A percentile compares a stretch with the other conserved stretches of the same genome.
phyloP scores from a whole-genome alignment of 1,140 invertebrate genomes.

The Planococcus citri region DNA sequence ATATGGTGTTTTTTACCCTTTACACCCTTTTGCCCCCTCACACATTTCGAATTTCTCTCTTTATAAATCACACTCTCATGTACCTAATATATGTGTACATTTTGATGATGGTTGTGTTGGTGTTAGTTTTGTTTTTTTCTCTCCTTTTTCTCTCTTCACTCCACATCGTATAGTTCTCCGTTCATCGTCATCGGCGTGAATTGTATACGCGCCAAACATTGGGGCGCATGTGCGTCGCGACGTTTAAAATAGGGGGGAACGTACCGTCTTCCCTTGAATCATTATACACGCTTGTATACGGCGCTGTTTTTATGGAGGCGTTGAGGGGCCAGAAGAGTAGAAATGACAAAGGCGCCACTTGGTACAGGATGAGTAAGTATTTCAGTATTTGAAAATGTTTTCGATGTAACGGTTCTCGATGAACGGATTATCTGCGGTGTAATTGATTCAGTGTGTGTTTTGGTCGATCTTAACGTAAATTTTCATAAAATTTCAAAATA shows the following conservation, averaged over 20 bases:
- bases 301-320: neutral
- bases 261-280: conserved; percentile 13
- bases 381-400: conserved; percentile 19
- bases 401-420: conserved; percentile 4
- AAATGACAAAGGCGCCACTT: conserved; percentile 19
- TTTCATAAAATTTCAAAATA: no score
- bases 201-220: neutral
- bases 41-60: no score
- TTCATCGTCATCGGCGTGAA: no score
- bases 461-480: neutral
- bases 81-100: no score
- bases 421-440: neutral
- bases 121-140: neutral
- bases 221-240: conserved; percentile 16
- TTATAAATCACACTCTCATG: no score
- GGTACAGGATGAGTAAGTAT: conserved; percentile 10
- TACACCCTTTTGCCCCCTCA: no score
- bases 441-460: neutral
- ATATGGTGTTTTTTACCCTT: neutral
- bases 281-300: neutral
- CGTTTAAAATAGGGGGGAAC: conserved; percentile 16
- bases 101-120: no score
- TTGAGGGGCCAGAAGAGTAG: neutral
- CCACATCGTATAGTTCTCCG: no score
- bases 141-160: no score